Base-by-base conservation (phyloP, 2,113 vertebrate species). In the Gorsachius goisagi region DNA sequence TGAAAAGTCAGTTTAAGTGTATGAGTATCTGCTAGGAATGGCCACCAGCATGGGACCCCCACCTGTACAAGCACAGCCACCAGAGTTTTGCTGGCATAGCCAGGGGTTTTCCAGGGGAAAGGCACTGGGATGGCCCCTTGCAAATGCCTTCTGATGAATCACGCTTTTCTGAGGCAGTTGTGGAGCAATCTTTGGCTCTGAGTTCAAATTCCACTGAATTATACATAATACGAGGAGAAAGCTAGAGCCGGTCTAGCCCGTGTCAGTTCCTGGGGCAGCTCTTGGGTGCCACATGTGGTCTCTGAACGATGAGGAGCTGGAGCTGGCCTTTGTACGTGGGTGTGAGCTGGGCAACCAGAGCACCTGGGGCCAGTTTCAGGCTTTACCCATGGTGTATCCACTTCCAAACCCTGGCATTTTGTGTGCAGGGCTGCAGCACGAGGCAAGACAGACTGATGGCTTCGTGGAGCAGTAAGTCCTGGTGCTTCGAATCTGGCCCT, bases 81-180 rank as follows among this genome's bases (percentile, higher is more conserved):
- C 49, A 32, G 12, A 73, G 39, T 56, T 56, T 44, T 4, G 3
- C 52, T 71, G 81, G 27, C 8, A 1, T 52, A 81, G 52, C 80
- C 11, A 2, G 17, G 60, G 45, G 9, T 67, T 85, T 95, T 89
- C 82, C 60, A 86, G 15, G 30, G 67, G 52, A 75, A 50, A 80
- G 60, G 49, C n/a, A 26, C 12, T 49, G 78, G 71, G 85, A 74
- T 71, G 63, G 79, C 26, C 62, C 74, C 15, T 81, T 77, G 73
- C 72, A 95, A 92, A 88, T 80, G 64, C 56, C 68, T 62, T 66
- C 89, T 68, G 78, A 86, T 94, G 89, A 95, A 73, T 66, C 74
- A 81, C 8, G 4, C 45, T 87, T 90, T 66, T 69, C 68, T 88
- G 63, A 78, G 62, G 52, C 7, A 2, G 41, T 28, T 60, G 64